Evolutionary conservation across 2,797 vertebrate species (phyloP), one percentile per base, ranked within the genome.

Genomic region (Alauda arvensis): DNA sequence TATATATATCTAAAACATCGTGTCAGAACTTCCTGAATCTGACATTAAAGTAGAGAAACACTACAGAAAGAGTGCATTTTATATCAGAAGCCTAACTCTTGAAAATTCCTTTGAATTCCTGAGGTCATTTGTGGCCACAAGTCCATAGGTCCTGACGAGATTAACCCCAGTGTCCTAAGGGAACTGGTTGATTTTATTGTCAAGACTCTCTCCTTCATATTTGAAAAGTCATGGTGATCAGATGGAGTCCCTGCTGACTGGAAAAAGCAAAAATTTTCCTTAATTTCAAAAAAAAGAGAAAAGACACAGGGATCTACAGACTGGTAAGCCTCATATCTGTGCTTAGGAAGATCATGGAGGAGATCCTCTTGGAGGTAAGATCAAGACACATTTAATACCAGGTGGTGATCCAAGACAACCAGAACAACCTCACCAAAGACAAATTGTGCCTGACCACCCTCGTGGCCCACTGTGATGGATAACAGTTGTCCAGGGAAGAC

Each of bases 121-220:
- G 20, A 56, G 8, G 16, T 63, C 7, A 55, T 60, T 56, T 28
- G 18, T 56, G 28, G 12, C 18, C 49, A 19, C 26, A 37, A 17
- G 13, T 37, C 15, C 0, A 0, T 42, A 37, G 18, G 10, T 29
- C 23, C 19, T 69, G 29, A 53, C 0, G 1, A 83, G 20, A 40
- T 77, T 48, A 53, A 55, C 8, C 26, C 6, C 56, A 49, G 26
- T 3, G 4, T 24, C 51, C 37, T n/a, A 18, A n/a, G 28, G 56
- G n/a, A 62, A 62, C 42, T 37, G 15, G 8, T 23, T 37, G 23
- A 49, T 37, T 10, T n/a, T n/a, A 37, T 14, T 62, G 23, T 7
- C 26, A 56, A 37, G 18, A 15, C 0, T 0, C 7, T 56, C 7
- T 69, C 18, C 34, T 23, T 28, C 1, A 0, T 16, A 34, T 53